Evolutionary conservation across 2,113 vertebrate genomes (phyloP), one percentile per base, ranked within the genome.

Genomic region (Sakesphorus luctuosus): DNA sequence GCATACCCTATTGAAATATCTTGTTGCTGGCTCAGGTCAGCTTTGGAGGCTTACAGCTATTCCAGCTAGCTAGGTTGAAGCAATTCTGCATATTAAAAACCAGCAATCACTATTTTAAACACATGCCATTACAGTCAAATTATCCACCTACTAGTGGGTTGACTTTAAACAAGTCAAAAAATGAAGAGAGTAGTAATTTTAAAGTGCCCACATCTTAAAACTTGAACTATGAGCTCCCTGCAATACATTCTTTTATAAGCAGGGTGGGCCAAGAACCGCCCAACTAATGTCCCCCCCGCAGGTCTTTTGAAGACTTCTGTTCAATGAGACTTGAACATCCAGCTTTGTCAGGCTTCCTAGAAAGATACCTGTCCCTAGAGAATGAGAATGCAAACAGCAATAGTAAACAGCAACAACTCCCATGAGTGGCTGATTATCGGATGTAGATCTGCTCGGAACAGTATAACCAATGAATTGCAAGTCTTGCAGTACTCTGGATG

Each of bases 91-190:
- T 77, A 56, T 78, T 93, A 94, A 95, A 93, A 91, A 6, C 47
- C 72, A 90, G 87, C 63, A 7, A 74, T 94, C 38, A 35, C 95
- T 92, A 88, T 96, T 96, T 96, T 96, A 96, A 96, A 96, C 65
- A 84, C 43, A 91, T 33, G 55, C 87, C 89, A 88, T 96, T 93
- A 93, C 55, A 96, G 85, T 91, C 68, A 91, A 97, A 97, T 96
- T 97, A 96, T 93, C 92, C 90, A 95, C 93, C 92, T 95, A 97
- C 95, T 90, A 84, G 47, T 43, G 61, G 85, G 88, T 36, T 93
- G 83, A 93, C 68, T 97, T 96, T 85, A 91, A 96, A 91, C 59
- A 86, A 93, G 84, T 58, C 5, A 87, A 53, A 77, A 96, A 96
- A 71, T 4, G 59, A 95, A 52, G 46, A 88, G 75, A 87, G 79